Evolutionary conservation across 2,888 invertebrate species (phyloP).

Genomic region (Hirtodrosophila histrioides): DNA sequence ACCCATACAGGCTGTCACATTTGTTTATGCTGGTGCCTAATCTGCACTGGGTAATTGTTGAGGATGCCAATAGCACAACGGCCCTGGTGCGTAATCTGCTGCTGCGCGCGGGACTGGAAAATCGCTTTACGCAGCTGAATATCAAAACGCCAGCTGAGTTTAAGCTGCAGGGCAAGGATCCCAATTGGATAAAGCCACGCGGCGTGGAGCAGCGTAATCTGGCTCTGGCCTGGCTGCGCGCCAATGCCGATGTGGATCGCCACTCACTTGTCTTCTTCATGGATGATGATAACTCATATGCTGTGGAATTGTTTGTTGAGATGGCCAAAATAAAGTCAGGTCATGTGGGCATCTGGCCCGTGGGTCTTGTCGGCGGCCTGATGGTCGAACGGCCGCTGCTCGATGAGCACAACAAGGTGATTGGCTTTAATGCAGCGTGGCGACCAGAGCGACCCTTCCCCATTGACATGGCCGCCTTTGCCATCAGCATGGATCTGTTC

Average conservation of each 20-base stretch:
- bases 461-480: conserved; percentile 99
- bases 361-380: conserved; percentile 97
- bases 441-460: conserved; percentile 96
- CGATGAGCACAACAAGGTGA: conserved; percentile 86
- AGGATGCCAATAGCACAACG: conserved; percentile 89
- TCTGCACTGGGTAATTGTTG: conserved; percentile 96
- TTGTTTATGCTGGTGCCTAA: conserved; percentile 94
- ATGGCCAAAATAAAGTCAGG: conserved; percentile 90
- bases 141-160: conserved; percentile 89
- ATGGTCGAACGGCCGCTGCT: conserved; percentile 96
- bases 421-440: conserved; percentile 90
- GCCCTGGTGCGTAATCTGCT: conserved; percentile 90
- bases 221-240: conserved; percentile 90
- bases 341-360: conserved; percentile 95
- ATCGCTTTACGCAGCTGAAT: conserved; percentile 87
- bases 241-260: conserved; percentile 85
- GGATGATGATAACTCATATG: conserved; percentile 98
- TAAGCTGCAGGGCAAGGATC: conserved; percentile 88
- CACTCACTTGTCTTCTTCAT: conserved; percentile 93
- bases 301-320: conserved; percentile 94
- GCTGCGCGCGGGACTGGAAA: conserved; percentile 81
- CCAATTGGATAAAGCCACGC: conserved; percentile 91
- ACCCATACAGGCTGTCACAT: conserved; percentile 89
- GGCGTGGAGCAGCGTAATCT: conserved; percentile 96
- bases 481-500: conserved; percentile 91